These are phyloP conservation scores for Triops longicaudatus DNA, from an alignment of 1,140 invertebrate genomes.

Conservation along the genomic window DNA sequence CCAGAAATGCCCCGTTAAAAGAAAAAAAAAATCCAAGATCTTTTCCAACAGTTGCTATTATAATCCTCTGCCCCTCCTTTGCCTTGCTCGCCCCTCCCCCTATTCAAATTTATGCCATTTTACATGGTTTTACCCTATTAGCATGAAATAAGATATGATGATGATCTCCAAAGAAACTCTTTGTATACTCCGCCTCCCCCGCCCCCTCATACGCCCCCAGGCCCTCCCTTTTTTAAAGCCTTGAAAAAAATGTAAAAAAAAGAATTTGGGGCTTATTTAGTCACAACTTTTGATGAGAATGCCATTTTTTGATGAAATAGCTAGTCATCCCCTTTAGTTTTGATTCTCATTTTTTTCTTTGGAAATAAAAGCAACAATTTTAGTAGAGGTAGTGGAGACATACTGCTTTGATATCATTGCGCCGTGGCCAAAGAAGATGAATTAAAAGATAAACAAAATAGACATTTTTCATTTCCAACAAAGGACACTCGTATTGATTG, in stretches of 20 bases:
- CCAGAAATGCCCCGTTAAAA: background rate
- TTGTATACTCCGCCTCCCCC: background rate
- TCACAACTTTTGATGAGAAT: background rate
- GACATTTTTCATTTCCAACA: background rate
- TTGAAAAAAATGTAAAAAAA: background rate
- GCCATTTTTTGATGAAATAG: background rate
- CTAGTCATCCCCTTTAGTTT: background rate
- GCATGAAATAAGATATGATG: background rate
- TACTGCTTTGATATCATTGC: constrained; percentile 8
- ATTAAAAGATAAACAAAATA: background rate
- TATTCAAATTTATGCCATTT: constrained; percentile 13
- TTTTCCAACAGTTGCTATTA: background rate
- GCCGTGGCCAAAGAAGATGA: background rate
- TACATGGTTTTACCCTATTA: background rate
- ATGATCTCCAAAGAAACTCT: background rate
- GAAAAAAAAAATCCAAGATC: background rate
- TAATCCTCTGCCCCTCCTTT: background rate
- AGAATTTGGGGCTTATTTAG: background rate
- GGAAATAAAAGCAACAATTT: background rate
- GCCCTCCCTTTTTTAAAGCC: background rate
- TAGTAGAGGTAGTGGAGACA: background rate
- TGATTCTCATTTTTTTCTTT: background rate
- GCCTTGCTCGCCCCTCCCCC: background rate
- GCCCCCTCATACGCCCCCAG: background rate
- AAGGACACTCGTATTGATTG: too few species aligned